These are phyloP conservation scores for Caranx ignobilis DNA, from an alignment of 2,113 vertebrate species.

Conservation along the genomic window DNA sequence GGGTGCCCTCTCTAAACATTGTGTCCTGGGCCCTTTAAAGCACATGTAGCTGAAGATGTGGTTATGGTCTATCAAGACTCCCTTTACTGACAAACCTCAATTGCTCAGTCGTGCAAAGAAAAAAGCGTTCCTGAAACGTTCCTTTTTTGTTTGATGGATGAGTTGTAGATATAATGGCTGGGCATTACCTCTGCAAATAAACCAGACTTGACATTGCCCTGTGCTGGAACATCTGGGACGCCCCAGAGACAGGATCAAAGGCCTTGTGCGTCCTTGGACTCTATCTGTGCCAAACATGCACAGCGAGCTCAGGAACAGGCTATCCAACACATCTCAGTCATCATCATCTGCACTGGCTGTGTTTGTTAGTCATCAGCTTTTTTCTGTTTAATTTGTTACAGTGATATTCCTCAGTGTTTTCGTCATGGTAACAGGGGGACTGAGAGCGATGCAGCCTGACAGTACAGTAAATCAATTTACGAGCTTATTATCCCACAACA, in stretches of 20 bases:
- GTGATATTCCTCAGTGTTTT: constrained; percentile 59
- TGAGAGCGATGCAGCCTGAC: constrained; percentile 10
- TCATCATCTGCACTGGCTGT: constrained; percentile 53
- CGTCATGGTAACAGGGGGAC: constrained; percentile 43
- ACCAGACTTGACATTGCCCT: constrained; percentile 75
- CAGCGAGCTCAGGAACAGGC: constrained; percentile 41
- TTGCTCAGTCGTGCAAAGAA: constrained; percentile 61
- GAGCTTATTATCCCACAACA: constrained; percentile 44
- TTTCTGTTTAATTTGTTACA: constrained; percentile 53
- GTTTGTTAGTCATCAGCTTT: constrained; percentile 68
- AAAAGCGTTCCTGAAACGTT: constrained; percentile 53
- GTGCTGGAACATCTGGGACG: constrained; percentile 76
- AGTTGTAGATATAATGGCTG: constrained; percentile 68
- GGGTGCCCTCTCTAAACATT: constrained; percentile 29
- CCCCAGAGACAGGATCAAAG: constrained; percentile 75
- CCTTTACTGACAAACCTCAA: constrained; percentile 65
- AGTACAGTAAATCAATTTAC: constrained; percentile 46
- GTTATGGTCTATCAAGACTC: constrained; percentile 61
- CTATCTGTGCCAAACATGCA: constrained; percentile 71
- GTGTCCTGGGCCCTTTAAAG: constrained; percentile 33
- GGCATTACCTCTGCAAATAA: constrained; percentile 78
- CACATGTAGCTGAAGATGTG: constrained; percentile 46
- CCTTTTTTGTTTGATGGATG: constrained; percentile 74
- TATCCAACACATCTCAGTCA: constrained; percentile 57
- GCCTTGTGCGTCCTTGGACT: constrained; percentile 68